phyloP scores from a whole-genome alignment of 2,888 invertebrate species.

The Leucoptera coffeella region DNA sequence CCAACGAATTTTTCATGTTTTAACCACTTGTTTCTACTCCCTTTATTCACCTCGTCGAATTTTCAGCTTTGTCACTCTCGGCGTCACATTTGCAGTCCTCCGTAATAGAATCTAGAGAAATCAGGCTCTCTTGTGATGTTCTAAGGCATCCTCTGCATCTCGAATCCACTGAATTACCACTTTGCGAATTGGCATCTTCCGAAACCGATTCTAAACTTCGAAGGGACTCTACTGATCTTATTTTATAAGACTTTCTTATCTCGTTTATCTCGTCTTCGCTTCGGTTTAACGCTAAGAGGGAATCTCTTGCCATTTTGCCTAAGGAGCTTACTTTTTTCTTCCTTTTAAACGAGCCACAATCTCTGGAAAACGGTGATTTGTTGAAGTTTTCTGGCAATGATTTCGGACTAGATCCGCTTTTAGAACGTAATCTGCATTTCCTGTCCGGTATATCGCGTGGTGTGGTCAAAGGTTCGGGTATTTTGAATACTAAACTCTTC shows the following conservation, averaged over 20 bases:
- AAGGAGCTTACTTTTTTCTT: conserved; percentile 36
- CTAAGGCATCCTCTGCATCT: conserved; percentile 30
- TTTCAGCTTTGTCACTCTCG: conserved; percentile 19
- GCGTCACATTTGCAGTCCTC: conserved; percentile 33
- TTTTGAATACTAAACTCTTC: conserved; percentile 32
- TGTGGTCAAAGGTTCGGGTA: conserved; percentile 22
- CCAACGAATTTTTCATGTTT: no score
- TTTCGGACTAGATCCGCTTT: conserved; percentile 40
- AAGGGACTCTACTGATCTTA: conserved; percentile 38
- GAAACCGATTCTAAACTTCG: conserved; percentile 39
- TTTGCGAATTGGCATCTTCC: conserved; percentile 36
- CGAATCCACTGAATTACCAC: conserved; percentile 34
- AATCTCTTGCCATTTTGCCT: conserved; percentile 42
- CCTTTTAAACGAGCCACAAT: conserved; percentile 24
- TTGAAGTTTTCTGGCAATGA: conserved; percentile 37
- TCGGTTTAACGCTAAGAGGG: conserved; percentile 37
- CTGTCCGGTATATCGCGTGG: conserved; percentile 38
- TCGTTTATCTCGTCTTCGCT: conserved; percentile 42
- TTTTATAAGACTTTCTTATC: conserved; percentile 30
- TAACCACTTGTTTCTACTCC: no score
- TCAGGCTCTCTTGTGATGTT: conserved; percentile 37
- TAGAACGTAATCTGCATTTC: conserved; percentile 19
- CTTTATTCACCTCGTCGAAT: conserved; percentile 21
- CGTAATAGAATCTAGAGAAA: conserved; percentile 38
- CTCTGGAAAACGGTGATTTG: conserved; percentile 26